Conservation (phyloP, 1,140 invertebrate species). For the Gonatopus flavifemur region DNA sequence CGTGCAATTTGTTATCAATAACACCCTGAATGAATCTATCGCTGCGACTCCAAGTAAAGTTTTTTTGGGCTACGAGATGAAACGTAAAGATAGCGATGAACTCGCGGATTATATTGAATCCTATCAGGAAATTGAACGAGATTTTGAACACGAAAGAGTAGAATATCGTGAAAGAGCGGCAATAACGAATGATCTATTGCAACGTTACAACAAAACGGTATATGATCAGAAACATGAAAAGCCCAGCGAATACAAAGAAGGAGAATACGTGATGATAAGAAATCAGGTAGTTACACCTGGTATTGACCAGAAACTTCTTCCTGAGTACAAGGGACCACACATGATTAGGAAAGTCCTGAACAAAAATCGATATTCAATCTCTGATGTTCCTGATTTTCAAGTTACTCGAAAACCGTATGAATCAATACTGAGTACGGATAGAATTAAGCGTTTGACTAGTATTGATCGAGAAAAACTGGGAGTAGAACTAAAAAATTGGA, state of each 20-base stretch:
- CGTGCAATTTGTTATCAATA: background rate
- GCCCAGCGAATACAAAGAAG: background rate
- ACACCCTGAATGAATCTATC: background rate
- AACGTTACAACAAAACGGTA: background rate
- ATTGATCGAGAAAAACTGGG: no score
- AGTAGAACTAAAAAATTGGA: no score
- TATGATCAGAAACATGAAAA: background rate
- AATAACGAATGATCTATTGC: background rate
- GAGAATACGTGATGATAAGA: background rate
- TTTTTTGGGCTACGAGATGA: background rate
- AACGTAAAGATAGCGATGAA: background rate
- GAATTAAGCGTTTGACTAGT: no score
- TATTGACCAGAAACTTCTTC: background rate
- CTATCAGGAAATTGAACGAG: background rate
- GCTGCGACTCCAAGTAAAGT: background rate
- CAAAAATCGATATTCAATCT: background rate
- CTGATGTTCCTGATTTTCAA: no score
- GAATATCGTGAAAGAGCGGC: background rate
- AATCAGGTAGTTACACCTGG: background rate
- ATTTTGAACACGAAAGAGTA: background rate
- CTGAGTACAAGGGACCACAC: background rate
- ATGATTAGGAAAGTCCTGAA: background rate
- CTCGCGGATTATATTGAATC: background rate
- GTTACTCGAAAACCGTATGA: no score
- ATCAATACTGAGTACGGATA: no score